Conservation (phyloP, 2,888 invertebrate species). For the Stictocephala bisonia region DNA sequence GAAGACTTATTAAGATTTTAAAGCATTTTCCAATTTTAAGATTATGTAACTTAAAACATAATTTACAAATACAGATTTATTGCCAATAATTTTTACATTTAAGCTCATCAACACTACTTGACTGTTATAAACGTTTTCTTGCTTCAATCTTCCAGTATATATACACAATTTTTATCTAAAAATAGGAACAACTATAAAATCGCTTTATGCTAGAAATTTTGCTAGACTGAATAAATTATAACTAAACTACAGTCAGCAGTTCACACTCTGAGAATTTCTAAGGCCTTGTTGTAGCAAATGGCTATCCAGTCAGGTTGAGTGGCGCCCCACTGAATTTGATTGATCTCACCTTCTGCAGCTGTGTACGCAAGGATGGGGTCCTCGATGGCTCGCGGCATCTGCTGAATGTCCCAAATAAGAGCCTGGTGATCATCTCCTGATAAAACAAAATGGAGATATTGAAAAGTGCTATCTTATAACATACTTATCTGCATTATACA, state of each 20-base stretch:
- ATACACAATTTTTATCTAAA: conserved; percentile 32
- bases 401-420: conserved; percentile 99
- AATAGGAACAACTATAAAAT: conserved; percentile 35
- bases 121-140: too few species aligned
- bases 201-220: conserved; percentile 5
- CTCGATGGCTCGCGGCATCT: conserved; percentile 99
- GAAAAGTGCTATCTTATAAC: too few species aligned
- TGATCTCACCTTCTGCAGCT: conserved; percentile 98
- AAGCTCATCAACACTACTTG: too few species aligned
- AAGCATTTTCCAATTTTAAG: too few species aligned
- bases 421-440: conserved; percentile 98
- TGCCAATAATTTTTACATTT: too few species aligned
- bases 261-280: conserved; percentile 97
- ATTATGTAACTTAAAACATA: too few species aligned
- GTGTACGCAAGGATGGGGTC: conserved; percentile 99
- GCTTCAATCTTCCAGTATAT: neutral
- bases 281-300: conserved; percentile 97
- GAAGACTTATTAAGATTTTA: too few species aligned
- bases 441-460: too few species aligned
- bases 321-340: conserved; percentile 99
- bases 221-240: neutral
- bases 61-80: too few species aligned
- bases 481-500: too few species aligned
- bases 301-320: conserved; percentile 99
- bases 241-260: neutral